Conservation (phyloP, 2,888 invertebrate genomes). For the Cecidostiba fungosa region DNA sequence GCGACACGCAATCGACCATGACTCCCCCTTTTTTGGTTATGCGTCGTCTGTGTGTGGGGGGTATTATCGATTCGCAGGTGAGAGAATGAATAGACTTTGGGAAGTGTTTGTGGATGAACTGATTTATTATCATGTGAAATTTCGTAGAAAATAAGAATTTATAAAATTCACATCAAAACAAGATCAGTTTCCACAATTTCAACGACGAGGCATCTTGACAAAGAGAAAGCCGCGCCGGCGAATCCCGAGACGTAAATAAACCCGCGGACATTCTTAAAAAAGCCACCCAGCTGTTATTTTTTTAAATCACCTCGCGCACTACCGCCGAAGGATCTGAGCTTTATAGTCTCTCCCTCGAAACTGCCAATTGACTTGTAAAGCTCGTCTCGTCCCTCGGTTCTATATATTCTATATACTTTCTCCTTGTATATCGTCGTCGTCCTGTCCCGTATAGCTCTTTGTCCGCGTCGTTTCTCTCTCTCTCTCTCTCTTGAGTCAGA, state of each 20-base stretch:
- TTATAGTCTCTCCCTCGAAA: slow-evolving; percentile 30
- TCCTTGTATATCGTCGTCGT: slow-evolving; percentile 11
- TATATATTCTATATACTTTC: neutral
- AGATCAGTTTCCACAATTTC: no score
- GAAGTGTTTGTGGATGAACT: neutral
- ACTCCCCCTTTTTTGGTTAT: neutral
- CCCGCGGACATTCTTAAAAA: neutral
- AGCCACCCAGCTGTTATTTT: neutral
- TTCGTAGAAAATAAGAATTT: no score
- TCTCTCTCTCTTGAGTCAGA: slow-evolving; percentile 54
- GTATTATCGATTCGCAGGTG: neutral
- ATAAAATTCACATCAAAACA: no score
- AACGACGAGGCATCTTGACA: neutral
- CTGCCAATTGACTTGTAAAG: slow-evolving; percentile 72
- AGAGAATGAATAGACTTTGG: neutral
- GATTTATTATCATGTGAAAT: neutral
- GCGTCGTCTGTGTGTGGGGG: neutral
- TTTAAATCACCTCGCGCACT: neutral
- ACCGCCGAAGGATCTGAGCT: neutral
- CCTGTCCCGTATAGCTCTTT: slow-evolving; percentile 8
- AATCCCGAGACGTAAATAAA: neutral
- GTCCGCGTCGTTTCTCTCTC: slow-evolving; percentile 21
- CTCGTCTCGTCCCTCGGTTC: slow-evolving; percentile 56
- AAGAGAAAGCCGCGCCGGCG: neutral
- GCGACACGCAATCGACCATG: slow-evolving; percentile 53